These are phyloP conservation scores for Salarias fasciatus DNA, from an alignment of 2,797 vertebrate genomes.

Conservation along the genomic window DNA sequence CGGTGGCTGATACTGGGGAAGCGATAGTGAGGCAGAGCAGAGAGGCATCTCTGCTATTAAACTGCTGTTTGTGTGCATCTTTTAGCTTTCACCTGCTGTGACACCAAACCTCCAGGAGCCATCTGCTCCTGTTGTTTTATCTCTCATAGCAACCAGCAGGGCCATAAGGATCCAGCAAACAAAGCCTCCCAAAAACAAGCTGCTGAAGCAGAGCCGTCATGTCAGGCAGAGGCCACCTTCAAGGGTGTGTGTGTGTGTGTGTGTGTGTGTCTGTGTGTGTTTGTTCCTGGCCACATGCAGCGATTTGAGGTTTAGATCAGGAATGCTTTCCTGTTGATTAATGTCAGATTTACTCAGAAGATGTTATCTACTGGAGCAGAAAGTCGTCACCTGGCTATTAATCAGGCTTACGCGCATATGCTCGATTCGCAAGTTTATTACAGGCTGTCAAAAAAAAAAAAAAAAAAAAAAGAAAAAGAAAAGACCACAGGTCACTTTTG, in stretches of 20 bases:
- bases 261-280: too few relatives aligned
- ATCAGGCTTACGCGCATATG: constrained; percentile 9
- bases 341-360: constrained; percentile 9
- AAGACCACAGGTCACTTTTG: constrained; percentile 14
- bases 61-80: constrained; percentile 60
- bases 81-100: constrained; percentile 84
- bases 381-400: constrained; percentile 10
- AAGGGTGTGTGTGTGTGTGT: background rate
- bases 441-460: constrained; percentile 19
- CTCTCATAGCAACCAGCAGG: constrained; percentile 71
- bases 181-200: constrained; percentile 57
- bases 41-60: constrained; percentile 56
- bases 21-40: constrained; percentile 30
- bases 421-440: constrained; percentile 18
- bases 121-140: constrained; percentile 82
- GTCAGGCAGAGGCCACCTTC: constrained; percentile 52
- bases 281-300: constrained; percentile 16
- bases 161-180: constrained; percentile 68
- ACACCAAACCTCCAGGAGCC: constrained; percentile 77
- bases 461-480: too few relatives aligned
- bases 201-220: constrained; percentile 39
- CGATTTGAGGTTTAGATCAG: constrained; percentile 24
- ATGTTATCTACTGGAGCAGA: constrained; percentile 16
- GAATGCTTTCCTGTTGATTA: constrained; percentile 13
- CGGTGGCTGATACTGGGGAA: constrained; percentile 15